Conservation (phyloP, 1,140 invertebrate genomes). For the Bathynomus jamesi region DNA sequence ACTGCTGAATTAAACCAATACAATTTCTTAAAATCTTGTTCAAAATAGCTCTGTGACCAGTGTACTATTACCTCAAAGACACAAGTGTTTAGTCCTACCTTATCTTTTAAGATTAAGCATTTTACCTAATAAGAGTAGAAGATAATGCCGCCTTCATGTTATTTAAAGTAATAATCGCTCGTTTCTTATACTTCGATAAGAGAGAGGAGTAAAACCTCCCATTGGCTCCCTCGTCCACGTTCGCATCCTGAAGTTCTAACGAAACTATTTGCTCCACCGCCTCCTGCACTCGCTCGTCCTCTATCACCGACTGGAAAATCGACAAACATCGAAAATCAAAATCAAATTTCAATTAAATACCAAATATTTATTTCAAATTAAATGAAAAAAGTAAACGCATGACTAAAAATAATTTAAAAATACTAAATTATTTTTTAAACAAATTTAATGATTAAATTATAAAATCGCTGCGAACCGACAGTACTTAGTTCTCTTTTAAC, state of each 20-base stretch:
- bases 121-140: constrained; percentile 54
- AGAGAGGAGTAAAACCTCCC: constrained; percentile 36
- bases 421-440: too few species aligned
- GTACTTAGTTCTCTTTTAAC: neutral
- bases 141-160: constrained; percentile 66
- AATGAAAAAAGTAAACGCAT: neutral
- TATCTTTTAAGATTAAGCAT: neutral
- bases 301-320: constrained; percentile 52
- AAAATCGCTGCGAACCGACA: neutral
- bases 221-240: constrained; percentile 44
- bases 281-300: constrained; percentile 59
- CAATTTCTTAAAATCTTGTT: too few species aligned
- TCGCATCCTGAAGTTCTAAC: constrained; percentile 42
- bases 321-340: neutral
- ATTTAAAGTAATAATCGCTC: constrained; percentile 57
- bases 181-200: constrained; percentile 51
- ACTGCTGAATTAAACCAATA: too few species aligned
- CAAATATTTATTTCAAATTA: neutral
- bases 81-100: neutral
- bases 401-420: neutral
- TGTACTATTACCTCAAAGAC: neutral
- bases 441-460: neutral
- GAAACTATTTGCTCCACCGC: constrained; percentile 57
- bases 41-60: too few species aligned
- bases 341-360: neutral